Evolutionary conservation across 2,113 vertebrate genomes (phyloP), one percentile per base, ranked within the genome.

Genomic region (Carassius auratus): DNA sequence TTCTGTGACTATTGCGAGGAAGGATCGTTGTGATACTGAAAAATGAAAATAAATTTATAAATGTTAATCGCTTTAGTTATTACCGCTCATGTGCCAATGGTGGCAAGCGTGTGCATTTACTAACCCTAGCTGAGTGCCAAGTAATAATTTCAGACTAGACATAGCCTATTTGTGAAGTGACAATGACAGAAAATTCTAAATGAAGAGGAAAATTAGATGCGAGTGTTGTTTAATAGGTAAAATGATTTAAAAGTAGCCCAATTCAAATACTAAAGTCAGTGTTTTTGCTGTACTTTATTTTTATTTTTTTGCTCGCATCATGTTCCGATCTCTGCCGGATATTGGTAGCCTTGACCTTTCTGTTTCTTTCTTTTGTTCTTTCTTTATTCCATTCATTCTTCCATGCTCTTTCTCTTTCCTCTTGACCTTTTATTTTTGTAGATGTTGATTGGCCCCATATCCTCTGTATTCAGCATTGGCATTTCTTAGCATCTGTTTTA

Each of bases 381-480:
- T 8, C 74, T 50, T 12, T 45, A 59, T 86, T 36, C 74, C n/a
- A 26, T 15, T 13, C 74, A 36, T 19, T 59, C 68, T 86, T 50
- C 76, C n/a, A 74, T 59, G 59, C 50, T 69, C 33, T 52, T 5
- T 57, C 36, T 81, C 38, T 61, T 86, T 83, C 9, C 50, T 8
- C 61, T 38, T 78, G 33, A 62, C 71, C 76, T 85, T 52, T 85
- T 86, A 75, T 90, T 87, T 85, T 73, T 83, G 48, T 83, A 77
- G 48, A 52, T 26, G 59, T 77, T 85, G 88, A 89, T 89, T 89
- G 83, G 84, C 52, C 71, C 66, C 85, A 66, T 84, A 75, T 87
- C 61, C 57, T 79, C 66, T 61, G 71, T 69, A 73, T 84, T 86
- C 78, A 84, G 83, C 73, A 85, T 77, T 77, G 87, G 84, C 80